Percentiles rank a stretch among this genome's conserved stretches.
Evolutionary conservation across 2,888 invertebrate species (phyloP).

Genomic region (Acrobeloides nanus): DNA sequence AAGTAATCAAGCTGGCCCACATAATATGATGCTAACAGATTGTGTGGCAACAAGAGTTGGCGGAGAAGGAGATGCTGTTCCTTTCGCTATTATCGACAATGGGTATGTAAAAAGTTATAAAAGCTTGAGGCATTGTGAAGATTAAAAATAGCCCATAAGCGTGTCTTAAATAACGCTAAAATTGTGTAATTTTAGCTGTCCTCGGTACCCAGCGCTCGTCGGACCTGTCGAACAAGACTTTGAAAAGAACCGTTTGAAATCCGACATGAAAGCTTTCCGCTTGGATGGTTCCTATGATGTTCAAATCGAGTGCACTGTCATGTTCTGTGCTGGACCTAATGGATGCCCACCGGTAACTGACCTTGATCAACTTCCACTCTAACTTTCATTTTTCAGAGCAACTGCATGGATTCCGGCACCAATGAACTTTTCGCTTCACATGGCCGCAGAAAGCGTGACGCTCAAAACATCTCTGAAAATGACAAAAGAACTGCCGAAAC

Average conservation of each 20-base stretch:
- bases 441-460: conserved; percentile 50
- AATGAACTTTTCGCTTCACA: conserved; percentile 53
- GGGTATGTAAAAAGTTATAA: conserved; percentile 25
- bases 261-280: conserved; percentile 53
- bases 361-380: not conserved
- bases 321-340: conserved; percentile 54
- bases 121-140: not conserved
- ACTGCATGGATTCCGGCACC: conserved; percentile 53
- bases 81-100: conserved; percentile 53
- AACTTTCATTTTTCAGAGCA: conserved; percentile 32
- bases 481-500: conserved; percentile 46
- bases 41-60: conserved; percentile 53
- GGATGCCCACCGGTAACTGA: conserved; percentile 51
- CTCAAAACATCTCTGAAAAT: conserved; percentile 8
- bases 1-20: conserved; percentile 53
- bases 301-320: conserved; percentile 52
- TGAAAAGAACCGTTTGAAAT: conserved; percentile 51
- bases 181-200: conserved; percentile 33
- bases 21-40: conserved; percentile 54
- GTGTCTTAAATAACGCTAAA: not conserved
- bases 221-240: conserved; percentile 54
- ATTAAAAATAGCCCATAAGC: not conserved
- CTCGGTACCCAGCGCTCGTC: conserved; percentile 53
- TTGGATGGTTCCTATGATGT: conserved; percentile 54
- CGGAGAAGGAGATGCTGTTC: conserved; percentile 51